Base-by-base conservation (phyloP, 2,797 vertebrate species). In the Rhyacichthys aspro region DNA sequence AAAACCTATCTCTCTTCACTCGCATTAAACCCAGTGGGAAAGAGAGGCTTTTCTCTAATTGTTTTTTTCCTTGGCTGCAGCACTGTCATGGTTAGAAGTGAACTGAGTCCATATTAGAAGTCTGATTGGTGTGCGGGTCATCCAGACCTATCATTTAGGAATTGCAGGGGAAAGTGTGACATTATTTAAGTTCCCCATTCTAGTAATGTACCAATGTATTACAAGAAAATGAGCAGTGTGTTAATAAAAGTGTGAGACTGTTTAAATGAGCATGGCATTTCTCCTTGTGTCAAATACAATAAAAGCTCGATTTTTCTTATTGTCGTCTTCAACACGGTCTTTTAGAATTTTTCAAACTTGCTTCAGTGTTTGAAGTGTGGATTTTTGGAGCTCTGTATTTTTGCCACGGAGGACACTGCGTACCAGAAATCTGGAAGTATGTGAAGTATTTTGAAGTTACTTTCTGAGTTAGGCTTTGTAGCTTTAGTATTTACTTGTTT, bases 1-100 rank as follows among this genome's bases (percentile, higher is more conserved):
- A 86, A 86, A 92, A 86, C 85, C 89, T 74, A 78, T 91, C 87
- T 91, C 82, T 90, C 82, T 75, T 43, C 81, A 55, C 88, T 81
- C 70, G 83, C 76, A 72, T 82, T 89, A 86, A 85, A 85, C 56
- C 88, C 88, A 66, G 64, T 44, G 78, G 84, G 86, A 72, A 86
- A 49, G 70, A 70, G 59, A 79, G 61, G 70, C 74, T 82, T 66
- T 81, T 59, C 82, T 88, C 82, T 92, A 92, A 93, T 92, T 92
- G 90, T 93, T 92, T 92, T 89, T 89, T 89, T 88, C 68, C 81
- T 83, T 69, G 81, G 81, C 88, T 79, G 86, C 71, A 60, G 74
- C 67, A 67, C 80, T 73, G 80, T 62, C 56, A 76, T 74, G 81
- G 78, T 82, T 87, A 82, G 70, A 81, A 76, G 74, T 49, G 62